Evolutionary conservation across 2,797 vertebrate genomes (phyloP).

Genomic region (Acanthurus lineatus): DNA sequence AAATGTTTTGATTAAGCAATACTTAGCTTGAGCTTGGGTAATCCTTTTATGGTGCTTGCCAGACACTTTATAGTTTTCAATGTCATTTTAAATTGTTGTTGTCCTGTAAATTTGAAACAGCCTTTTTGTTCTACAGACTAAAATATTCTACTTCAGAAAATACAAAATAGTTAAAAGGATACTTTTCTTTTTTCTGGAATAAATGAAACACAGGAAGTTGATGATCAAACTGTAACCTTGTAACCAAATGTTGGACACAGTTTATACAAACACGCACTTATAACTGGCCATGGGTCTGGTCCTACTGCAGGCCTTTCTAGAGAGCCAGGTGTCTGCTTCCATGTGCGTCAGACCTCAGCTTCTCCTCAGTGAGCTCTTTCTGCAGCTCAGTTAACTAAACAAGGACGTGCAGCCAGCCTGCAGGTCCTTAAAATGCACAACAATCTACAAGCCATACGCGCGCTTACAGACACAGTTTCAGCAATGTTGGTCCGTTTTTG

Average conservation of each 20-base stretch:
- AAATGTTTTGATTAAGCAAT: conserved; percentile 49
- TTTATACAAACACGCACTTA: conserved; percentile 70
- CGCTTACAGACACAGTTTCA: background rate
- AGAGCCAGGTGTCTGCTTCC: conserved; percentile 76
- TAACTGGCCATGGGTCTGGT: conserved; percentile 60
- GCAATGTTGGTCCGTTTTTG: conserved; percentile 6
- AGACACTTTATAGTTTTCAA: conserved; percentile 8
- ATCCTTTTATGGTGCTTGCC: background rate
- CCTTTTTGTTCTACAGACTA: background rate
- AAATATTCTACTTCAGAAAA: conserved; percentile 18
- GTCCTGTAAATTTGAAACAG: conserved; percentile 6
- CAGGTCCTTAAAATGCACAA: conserved; percentile 15
- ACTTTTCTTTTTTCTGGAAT: conserved; percentile 28
- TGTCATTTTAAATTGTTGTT: conserved; percentile 18
- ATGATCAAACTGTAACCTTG: conserved; percentile 52
- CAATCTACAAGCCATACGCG: conserved; percentile 8
- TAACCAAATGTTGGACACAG: conserved; percentile 46
- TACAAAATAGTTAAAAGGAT: background rate
- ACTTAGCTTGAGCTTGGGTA: conserved; percentile 19
- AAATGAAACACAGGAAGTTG: conserved; percentile 10
- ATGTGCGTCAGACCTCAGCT: conserved; percentile 66
- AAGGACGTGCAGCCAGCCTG: conserved; percentile 28
- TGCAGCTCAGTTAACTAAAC: conserved; percentile 43
- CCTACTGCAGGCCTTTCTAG: conserved; percentile 61
- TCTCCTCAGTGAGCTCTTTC: conserved; percentile 45